Percentiles rank a stretch among this genome's conserved stretches.
These are phyloP conservation scores for Corythornis cristatus DNA, from an alignment of 2,113 vertebrate species.

Conservation along the genomic window DNA sequence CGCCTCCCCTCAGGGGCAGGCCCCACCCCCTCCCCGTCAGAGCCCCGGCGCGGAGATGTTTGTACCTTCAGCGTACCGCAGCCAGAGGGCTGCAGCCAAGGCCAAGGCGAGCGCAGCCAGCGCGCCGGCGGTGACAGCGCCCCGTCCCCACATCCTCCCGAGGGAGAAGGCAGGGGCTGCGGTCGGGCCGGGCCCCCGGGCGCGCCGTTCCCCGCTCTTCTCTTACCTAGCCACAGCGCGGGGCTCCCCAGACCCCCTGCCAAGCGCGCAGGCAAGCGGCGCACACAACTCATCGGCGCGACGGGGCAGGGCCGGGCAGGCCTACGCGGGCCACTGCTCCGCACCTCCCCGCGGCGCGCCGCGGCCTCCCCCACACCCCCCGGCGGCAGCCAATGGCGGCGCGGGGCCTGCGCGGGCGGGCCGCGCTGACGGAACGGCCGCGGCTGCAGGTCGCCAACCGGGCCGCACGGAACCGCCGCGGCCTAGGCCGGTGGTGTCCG, in stretches of 20 bases:
- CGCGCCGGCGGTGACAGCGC: constrained; percentile 36
- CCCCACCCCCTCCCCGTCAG: background rate
- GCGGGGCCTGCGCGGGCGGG: background rate
- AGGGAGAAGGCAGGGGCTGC: background rate
- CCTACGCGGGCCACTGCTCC: background rate
- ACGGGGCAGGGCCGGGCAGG: background rate
- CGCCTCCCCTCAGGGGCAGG: background rate
- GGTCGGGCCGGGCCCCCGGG: background rate
- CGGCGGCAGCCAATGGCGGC: background rate
- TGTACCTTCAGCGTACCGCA: constrained; percentile 49
- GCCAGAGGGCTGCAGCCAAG: constrained; percentile 57
- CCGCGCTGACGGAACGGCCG: background rate
- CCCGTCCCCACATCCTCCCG: constrained; percentile 51
- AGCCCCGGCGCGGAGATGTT: background rate
- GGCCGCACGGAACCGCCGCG: background rate
- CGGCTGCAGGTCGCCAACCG: too few relatives aligned
- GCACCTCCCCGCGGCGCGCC: background rate
- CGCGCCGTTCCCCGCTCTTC: background rate
- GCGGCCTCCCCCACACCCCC: background rate
- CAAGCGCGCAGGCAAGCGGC: background rate
- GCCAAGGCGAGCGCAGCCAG: constrained; percentile 38
- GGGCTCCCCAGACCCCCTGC: background rate
- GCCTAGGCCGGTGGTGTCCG: background rate
- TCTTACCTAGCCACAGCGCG: constrained; percentile 44
- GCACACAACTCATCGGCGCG: background rate